Evolutionary conservation across 2,888 invertebrate genomes (phyloP).

Genomic region (Pyrrhosoma nymphula): DNA sequence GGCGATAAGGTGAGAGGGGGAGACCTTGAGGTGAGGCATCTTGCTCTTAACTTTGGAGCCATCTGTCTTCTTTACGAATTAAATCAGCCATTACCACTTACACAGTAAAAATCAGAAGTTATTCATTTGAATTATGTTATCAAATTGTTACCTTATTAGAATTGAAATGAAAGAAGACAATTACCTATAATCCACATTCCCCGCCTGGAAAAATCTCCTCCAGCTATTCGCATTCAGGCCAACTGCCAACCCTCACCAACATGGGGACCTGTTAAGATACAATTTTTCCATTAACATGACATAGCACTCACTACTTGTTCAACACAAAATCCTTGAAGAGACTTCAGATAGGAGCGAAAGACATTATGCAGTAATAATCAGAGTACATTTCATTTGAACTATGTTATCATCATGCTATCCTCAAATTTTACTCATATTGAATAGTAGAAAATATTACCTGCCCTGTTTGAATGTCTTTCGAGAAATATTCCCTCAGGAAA

Average conservation of each 20-base stretch:
- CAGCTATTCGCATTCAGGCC: too few relatives aligned
- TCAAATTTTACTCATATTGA: background rate
- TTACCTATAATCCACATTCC: background rate
- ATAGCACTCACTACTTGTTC: too few relatives aligned
- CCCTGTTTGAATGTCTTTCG: too few relatives aligned
- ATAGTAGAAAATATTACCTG: background rate
- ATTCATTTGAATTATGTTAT: constrained; percentile 52
- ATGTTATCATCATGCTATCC: constrained; percentile 19
- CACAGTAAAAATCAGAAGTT: constrained; percentile 74
- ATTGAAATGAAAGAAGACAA: background rate
- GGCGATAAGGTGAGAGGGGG: too few relatives aligned
- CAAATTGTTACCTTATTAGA: background rate
- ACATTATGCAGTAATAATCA: constrained; percentile 76
- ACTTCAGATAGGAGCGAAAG: constrained; percentile 81
- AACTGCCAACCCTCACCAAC: background rate
- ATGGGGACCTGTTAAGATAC: background rate
- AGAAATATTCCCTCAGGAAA: too few relatives aligned
- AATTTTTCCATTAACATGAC: background rate
- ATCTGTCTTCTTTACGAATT: too few relatives aligned
- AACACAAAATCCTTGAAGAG: too few relatives aligned
- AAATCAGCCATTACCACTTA: too few relatives aligned
- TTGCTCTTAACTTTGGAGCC: too few relatives aligned
- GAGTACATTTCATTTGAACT: constrained; percentile 39
- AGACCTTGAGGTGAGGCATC: too few relatives aligned
- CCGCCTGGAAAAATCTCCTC: too few relatives aligned